Conservation (phyloP, 1,140 invertebrate species). For the Anthonomus grandis region DNA sequence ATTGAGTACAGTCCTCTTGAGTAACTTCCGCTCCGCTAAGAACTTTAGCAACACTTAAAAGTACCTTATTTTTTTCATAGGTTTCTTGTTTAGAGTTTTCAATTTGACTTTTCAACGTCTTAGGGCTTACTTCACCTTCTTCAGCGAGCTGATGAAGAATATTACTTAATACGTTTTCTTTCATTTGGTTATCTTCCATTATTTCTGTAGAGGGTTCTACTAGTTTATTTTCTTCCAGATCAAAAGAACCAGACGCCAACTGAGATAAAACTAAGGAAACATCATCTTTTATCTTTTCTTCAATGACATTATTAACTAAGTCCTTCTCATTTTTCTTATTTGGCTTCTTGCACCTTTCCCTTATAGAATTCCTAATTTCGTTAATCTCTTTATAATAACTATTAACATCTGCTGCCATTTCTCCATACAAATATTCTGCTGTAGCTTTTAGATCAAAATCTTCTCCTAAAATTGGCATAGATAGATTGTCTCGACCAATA, state of each 20-base stretch:
- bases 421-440: slow-evolving; percentile 7
- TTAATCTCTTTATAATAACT: slow-evolving; percentile 1
- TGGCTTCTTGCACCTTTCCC: not conserved
- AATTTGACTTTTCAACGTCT: not conserved
- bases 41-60: slow-evolving; percentile 30
- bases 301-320: slow-evolving; percentile 9
- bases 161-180: too few relatives aligned
- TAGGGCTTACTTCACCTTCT: not conserved
- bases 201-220: not conserved
- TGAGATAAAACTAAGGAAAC: slow-evolving; percentile 5
- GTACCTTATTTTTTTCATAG: slow-evolving; percentile 34
- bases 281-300: slow-evolving; percentile 10
- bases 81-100: slow-evolving; percentile 15
- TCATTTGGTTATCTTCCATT: not conserved
- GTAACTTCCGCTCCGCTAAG: slow-evolving; percentile 7
- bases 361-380: not conserved
- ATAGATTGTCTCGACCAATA: slow-evolving; percentile 52
- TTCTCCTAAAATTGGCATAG: slow-evolving; percentile 44
- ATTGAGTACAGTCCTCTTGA: slow-evolving; percentile 4
- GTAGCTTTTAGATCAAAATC: slow-evolving; percentile 1
- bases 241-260: slow-evolving; percentile 12
- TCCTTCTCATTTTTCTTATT: not conserved
- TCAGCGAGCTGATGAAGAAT: not conserved
- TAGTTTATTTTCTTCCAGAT: not conserved
- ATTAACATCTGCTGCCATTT: not conserved